Evolutionary conservation across 2,797 vertebrate genomes (phyloP), one percentile per base, ranked within the genome.

Genomic region (Valencia hispanica): DNA sequence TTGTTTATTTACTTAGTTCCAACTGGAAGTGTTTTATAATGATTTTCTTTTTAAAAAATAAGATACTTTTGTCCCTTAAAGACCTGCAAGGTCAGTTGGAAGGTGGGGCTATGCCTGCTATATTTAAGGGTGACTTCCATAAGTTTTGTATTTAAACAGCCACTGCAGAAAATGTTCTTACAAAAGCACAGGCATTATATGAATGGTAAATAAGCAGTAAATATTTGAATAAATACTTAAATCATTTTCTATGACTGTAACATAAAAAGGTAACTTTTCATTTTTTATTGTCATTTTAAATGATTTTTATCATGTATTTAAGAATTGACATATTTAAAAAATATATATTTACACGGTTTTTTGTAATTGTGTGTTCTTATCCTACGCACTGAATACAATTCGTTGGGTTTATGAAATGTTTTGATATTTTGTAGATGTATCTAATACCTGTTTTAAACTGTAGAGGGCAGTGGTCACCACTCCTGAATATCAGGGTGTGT

Each of bases 381-480:
- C n/a, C n/a, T n/a, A n/a, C n/a, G 9, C 41, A 11, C 10, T 43
- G 8, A 43, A 11, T 43, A 43, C 41, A 43, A 43, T 43, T 43
- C 10, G 9, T 41, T 41, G 3, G 7, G 27, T 59, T 30, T 59
- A 1, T 17, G 30, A 57, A 57, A 30, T 15, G 4, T 12, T 57
- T 15, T 30, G 53, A 63, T 9, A 63, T 63, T 22, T 18, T 63
- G 8, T 10, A 63, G 18, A 34, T 20, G 4, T 1, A 22, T 34
- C 7, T 8, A 63, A 30, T 10, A 7, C 17, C 32, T 63, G 59
- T 1, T 63, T 63, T 22, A 34, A 36, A 18, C 59, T 36, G 32
- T 36, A 63, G 59, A 63, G 59, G 59, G 59, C 59, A 63, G 59
- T 36, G 18, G 32, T 63, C 30, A 63, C 57, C 57, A 32, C 27